Percentiles rank a stretch among this genome's conserved stretches.
phyloP scores from a whole-genome alignment of 2,888 invertebrate genomes.

The Nebria salina region DNA sequence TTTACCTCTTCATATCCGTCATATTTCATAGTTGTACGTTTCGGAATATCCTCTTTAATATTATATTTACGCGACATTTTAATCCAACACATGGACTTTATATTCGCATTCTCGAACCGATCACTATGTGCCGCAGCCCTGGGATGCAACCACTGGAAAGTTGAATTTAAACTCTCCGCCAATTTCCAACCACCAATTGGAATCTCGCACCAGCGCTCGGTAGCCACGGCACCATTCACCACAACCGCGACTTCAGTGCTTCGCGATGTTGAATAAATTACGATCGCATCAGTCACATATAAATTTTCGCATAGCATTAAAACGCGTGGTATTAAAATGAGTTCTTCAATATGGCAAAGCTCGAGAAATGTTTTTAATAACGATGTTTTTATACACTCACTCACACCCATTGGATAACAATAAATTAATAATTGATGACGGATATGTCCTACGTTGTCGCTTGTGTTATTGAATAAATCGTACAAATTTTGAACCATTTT shows the following conservation, averaged over 20 bases:
- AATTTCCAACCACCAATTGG: conserved; percentile 30
- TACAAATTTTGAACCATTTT: neutral
- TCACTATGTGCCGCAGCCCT: neutral
- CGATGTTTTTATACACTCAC: neutral
- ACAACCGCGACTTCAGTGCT: conserved; percentile 36
- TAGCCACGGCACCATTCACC: neutral
- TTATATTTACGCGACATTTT: conserved; percentile 1
- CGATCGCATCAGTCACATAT: conserved; percentile 7
- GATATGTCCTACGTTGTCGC: neutral
- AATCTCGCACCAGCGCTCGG: conserved; percentile 17
- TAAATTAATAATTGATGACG: conserved; percentile 16
- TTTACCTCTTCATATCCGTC: neutral
- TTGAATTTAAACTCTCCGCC: conserved; percentile 9
- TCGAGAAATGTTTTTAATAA: neutral
- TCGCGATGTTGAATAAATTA: conserved; percentile 17
- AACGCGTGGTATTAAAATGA: conserved; percentile 28
- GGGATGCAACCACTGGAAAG: conserved; percentile 23
- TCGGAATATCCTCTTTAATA: neutral
- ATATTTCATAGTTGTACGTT: neutral
- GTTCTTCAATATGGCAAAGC: conserved; percentile 20
- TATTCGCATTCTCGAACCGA: conserved; percentile 7
- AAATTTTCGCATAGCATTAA: conserved; percentile 13
- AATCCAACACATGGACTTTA: conserved; percentile 27
- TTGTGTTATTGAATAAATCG: neutral
- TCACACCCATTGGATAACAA: conserved; percentile 32